Evolutionary conservation across 1,140 invertebrate species (phyloP).

Genomic region (Apis laboriosa): DNA sequence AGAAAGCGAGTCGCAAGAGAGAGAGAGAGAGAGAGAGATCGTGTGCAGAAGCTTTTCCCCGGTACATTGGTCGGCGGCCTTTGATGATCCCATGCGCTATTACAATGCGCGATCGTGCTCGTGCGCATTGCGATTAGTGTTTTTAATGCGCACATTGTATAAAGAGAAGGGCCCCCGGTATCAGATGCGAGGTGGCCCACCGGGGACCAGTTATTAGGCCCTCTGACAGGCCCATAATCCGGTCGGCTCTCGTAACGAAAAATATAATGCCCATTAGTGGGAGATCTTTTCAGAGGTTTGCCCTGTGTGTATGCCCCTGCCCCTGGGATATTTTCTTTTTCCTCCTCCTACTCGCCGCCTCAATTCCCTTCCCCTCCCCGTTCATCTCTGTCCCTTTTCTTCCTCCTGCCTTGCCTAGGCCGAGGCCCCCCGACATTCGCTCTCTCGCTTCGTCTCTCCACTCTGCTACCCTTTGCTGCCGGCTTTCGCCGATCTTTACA

Average conservation of each 20-base stretch:
- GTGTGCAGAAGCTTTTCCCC: slow-evolving; percentile 37
- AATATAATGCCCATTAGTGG: slow-evolving; percentile 75
- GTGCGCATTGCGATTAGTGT: slow-evolving; percentile 73
- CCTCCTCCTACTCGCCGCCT: background rate
- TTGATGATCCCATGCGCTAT: slow-evolving; percentile 57
- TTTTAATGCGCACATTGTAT: slow-evolving; percentile 74
- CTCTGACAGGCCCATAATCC: slow-evolving; percentile 76
- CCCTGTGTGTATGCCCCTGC: background rate
- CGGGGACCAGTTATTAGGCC: slow-evolving; percentile 73
- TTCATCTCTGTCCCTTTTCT: background rate
- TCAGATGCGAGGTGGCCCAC: slow-evolving; percentile 66
- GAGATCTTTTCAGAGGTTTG: slow-evolving; percentile 66
- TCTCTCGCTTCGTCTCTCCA: background rate
- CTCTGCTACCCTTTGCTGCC: slow-evolving; percentile 8
- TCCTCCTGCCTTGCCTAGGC: background rate
- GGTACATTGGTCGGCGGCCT: slow-evolving; percentile 51
- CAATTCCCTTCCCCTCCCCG: background rate
- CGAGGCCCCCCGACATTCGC: background rate
- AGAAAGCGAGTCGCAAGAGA: background rate
- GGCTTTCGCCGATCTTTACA: background rate
- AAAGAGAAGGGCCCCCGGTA: slow-evolving; percentile 64
- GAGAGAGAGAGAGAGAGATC: background rate
- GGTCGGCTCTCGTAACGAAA: slow-evolving; percentile 52
- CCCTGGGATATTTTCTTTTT: slow-evolving; percentile 49
- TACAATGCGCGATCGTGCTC: slow-evolving; percentile 60